Evolutionary conservation across 1,140 invertebrate genomes (phyloP).

Genomic region (Phymastichus coffea): DNA sequence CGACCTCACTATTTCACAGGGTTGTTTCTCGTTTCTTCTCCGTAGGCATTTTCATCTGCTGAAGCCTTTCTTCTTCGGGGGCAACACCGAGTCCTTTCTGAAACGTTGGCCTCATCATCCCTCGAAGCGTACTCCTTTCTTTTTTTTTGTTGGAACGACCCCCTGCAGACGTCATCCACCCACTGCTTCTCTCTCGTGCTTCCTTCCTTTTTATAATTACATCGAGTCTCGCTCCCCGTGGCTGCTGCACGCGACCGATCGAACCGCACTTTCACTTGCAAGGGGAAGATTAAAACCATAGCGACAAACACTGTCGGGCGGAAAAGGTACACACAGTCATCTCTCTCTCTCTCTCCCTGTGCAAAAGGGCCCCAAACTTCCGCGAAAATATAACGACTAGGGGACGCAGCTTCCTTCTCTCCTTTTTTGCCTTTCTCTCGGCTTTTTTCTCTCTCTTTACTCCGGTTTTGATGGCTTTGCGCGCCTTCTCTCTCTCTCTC

Average conservation of each 20-base stretch:
- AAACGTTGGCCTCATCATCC: too few species aligned
- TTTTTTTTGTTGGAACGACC: too few species aligned
- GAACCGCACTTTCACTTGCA: slow-evolving; percentile 7
- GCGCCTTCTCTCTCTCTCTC: neutral
- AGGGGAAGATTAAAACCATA: slow-evolving; percentile 26
- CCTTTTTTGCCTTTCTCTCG: neutral
- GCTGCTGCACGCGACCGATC: slow-evolving; percentile 16
- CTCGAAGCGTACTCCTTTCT: too few species aligned
- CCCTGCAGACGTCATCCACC: too few species aligned
- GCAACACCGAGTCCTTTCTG: too few species aligned
- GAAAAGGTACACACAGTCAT: neutral
- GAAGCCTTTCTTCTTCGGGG: too few species aligned
- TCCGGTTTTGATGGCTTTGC: neutral
- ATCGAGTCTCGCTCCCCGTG: slow-evolving; percentile 16
- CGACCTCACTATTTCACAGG: slow-evolving; percentile 1
- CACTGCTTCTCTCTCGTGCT: too few species aligned
- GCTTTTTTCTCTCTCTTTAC: neutral
- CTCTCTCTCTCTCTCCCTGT: neutral
- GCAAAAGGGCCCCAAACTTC: neutral
- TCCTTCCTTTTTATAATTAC: slow-evolving; percentile 31
- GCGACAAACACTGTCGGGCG: slow-evolving; percentile 14
- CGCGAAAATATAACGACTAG: slow-evolving; percentile 5
- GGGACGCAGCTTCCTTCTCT: neutral
- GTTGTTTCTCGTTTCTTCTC: neutral
- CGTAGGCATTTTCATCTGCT: too few species aligned